Evolutionary conservation across 2,797 vertebrate genomes (phyloP).

Genomic region (Cercopithecus hamlyni): DNA sequence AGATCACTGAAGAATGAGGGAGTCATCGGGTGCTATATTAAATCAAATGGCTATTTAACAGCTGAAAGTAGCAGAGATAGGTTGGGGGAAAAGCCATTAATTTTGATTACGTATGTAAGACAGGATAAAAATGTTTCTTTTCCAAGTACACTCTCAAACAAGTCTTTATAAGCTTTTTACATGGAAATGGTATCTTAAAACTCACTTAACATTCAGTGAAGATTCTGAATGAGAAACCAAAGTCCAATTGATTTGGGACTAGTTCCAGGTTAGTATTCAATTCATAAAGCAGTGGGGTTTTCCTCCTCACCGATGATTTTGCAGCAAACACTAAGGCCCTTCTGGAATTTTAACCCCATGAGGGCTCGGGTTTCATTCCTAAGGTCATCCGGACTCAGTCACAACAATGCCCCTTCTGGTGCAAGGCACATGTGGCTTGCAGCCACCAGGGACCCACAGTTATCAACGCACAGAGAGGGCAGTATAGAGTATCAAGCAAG

Average conservation of each 20-base stretch:
- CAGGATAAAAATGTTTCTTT: neutral
- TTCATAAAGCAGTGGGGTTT: neutral
- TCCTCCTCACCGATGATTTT: neutral
- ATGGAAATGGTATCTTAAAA: conserved; percentile 19
- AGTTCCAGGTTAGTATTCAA: neutral
- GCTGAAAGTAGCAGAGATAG: conserved; percentile 27
- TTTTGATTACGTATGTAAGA: conserved; percentile 22
- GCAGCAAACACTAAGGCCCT: neutral
- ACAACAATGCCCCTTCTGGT: neutral
- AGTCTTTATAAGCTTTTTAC: conserved; percentile 18
- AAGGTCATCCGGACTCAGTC: neutral
- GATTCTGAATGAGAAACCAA: neutral
- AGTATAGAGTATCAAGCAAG: neutral
- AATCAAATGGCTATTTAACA: conserved; percentile 45
- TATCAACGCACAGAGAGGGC: neutral
- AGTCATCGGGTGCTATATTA: neutral
- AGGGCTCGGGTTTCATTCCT: neutral
- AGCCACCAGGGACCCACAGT: neutral
- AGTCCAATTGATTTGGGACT: neutral
- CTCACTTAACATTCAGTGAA: neutral
- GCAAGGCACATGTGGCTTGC: neutral
- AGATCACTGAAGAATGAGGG: neutral
- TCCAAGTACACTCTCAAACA: neutral
- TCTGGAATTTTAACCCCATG: neutral
- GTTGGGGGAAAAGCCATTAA: neutral